Base-by-base conservation (phyloP, 2,797 vertebrate species). In the Alectoris magna region DNA sequence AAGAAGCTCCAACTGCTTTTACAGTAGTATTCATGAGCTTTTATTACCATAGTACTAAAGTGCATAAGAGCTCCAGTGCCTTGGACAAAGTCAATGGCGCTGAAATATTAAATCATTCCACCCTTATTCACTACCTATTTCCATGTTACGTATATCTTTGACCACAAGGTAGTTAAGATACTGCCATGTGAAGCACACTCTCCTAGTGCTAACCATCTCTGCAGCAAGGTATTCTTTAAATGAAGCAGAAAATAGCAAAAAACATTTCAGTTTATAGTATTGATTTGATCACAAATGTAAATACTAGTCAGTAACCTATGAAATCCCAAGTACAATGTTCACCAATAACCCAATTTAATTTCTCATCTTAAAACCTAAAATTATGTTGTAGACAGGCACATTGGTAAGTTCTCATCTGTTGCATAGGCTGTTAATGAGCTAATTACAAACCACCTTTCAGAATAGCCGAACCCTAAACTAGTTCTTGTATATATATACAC, bases 401-500 rank as follows among this genome's bases (percentile, higher is more conserved):
- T 7, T 55, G 38, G 8, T 3, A 55, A 62, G 18, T 4, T 6
- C 3, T 31, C 10, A 1, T 41, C 15, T 17, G 29, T 56, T 67
- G 12, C 41, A 55, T 3, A 34, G 14, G 24, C 17, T 4, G 14
- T 27, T 53, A 53, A 17, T 7, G 6, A 53, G 26, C 24, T 76
- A 55, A n/a, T 13, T 26, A 14, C 38, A 55, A 13, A 14, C 38
- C 55, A 10, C 8, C 2, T n/a, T 29, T 4, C 2, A 23, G 22
- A 12, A 60, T 3, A 66, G 8, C 5, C 4, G 34, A 34, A 34
- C 34, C 34, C n/a, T 21, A 9, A 86, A 77, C 6, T 49, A 77
- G 14, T 49, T 59, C 18, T 76, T 46, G 8, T 3, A 1, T 3
- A 1, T 3, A 1, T 38, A 58, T 14, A 11, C 39, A 39, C 1